Evolutionary conservation across 2,888 invertebrate species (phyloP), one percentile per base, ranked within the genome.

Genomic region (Drosophila parthenogenetica): DNA sequence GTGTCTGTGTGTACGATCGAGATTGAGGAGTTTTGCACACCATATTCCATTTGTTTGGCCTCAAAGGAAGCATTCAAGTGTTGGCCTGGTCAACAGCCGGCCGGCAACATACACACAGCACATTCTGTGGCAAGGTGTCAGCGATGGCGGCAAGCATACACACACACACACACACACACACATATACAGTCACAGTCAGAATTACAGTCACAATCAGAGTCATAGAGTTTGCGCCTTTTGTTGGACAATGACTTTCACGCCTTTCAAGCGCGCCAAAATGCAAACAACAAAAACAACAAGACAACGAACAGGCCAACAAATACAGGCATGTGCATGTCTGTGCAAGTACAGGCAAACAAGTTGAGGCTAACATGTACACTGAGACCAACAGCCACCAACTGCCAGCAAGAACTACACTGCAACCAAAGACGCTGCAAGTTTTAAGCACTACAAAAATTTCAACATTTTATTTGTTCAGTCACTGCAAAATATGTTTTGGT

Each of bases 241-340:
- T 70, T 83, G 84, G 69, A 88, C 87, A 83, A 87, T 89, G 87
- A 85, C 89, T 85, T 85, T 89, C 86, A 85, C 87, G 87, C 89
- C 85, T 81, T 81, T 81, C 69, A 82, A 85, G 82, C 86, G 89
- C 89, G 89, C 89, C 89, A 84, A 87, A 89, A 82, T 45, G 73
- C 64, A 63, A 69, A 66, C 63, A 64, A 55, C 64, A 71, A 77
- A 64, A 69, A 40, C 50, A 50, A 29, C 25, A 58, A 42, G 17
- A 35, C 49, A 17, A 53, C 10, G 39, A 25, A 25, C 14, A 54
- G 39, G 10, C n/a, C 10, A 14, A 11, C 19, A 35, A 35, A 51
- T n/a, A 54, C 35, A 11, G 16, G 14, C 35, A 16, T 58, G 17
- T 54, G 11, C 32, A n/a, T 49, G 37, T 58, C 43, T 54, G 57